Evolutionary conservation across 2,888 invertebrate genomes (phyloP).

Genomic region (Mimachlamys varia): DNA sequence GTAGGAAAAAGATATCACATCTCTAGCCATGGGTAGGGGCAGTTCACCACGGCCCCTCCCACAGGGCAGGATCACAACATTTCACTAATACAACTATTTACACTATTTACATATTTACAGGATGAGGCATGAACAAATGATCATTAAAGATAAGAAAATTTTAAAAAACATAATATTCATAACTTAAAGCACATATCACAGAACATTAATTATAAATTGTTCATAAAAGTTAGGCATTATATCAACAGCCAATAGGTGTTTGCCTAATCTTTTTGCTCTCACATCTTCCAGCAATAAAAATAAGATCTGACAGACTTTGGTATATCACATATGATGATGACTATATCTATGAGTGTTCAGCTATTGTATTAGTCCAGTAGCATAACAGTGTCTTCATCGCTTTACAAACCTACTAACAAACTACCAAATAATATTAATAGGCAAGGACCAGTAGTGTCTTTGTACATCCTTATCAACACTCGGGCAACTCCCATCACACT

Average conservation of each 20-base stretch:
- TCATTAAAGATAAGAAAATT: background rate
- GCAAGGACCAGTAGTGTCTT: background rate
- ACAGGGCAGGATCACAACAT: background rate
- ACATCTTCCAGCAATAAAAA: background rate
- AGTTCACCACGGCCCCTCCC: background rate
- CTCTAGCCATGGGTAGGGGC: background rate
- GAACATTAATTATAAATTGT: background rate
- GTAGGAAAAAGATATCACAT: background rate
- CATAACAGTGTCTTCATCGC: background rate
- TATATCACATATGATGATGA: background rate
- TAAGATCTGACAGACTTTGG: background rate
- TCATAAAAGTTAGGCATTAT: background rate
- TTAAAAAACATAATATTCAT: background rate
- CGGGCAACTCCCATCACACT: background rate
- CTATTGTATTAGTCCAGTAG: background rate
- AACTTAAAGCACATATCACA: constrained; percentile 30
- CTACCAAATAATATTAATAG: background rate
- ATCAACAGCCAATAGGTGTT: background rate
- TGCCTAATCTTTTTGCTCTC: background rate
- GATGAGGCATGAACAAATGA: constrained; percentile 16
- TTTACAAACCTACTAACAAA: background rate
- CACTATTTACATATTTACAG: constrained; percentile 17
- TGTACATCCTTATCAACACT: background rate
- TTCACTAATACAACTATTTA: background rate
- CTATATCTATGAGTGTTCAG: background rate